Evolutionary conservation across 2,888 invertebrate species (phyloP).

Genomic region (Siphlonurus alternatus): DNA sequence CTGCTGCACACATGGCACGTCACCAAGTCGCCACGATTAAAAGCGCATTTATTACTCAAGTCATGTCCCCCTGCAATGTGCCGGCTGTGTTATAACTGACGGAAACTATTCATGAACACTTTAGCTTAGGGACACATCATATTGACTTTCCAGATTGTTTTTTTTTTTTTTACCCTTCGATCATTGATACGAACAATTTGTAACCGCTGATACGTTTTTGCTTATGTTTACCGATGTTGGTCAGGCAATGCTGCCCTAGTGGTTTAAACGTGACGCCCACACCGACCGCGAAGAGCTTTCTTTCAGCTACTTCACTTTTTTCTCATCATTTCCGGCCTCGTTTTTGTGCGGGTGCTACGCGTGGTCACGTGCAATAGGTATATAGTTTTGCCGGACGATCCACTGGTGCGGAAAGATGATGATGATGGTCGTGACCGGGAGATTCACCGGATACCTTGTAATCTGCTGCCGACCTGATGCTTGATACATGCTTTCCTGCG

Average conservation of each 20-base stretch:
- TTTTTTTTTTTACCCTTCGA: too few species aligned
- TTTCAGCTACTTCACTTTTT: neutral
- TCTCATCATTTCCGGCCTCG: neutral
- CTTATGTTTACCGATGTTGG: neutral
- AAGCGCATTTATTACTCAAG: constrained; percentile 1
- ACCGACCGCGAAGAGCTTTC: too few species aligned
- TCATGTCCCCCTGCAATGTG: too few species aligned
- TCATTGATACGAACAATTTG: neutral
- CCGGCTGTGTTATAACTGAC: too few species aligned
- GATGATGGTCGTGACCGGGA: neutral
- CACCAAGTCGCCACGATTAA: neutral
- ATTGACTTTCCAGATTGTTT: too few species aligned
- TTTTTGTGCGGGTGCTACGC: neutral
- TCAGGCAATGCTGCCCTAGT: neutral
- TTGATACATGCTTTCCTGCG: too few species aligned
- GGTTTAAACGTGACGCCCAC: neutral
- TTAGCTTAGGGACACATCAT: too few species aligned
- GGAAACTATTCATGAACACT: too few species aligned
- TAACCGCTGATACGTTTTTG: neutral
- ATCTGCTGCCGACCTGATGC: too few species aligned
- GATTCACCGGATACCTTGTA: too few species aligned
- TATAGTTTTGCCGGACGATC: neutral
- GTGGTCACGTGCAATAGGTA: neutral
- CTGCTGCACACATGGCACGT: neutral
- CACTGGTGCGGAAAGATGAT: neutral